These are phyloP conservation scores for Misgurnus anguillicaudatus DNA, from an alignment of 2,113 vertebrate species.

Conservation along the genomic window DNA sequence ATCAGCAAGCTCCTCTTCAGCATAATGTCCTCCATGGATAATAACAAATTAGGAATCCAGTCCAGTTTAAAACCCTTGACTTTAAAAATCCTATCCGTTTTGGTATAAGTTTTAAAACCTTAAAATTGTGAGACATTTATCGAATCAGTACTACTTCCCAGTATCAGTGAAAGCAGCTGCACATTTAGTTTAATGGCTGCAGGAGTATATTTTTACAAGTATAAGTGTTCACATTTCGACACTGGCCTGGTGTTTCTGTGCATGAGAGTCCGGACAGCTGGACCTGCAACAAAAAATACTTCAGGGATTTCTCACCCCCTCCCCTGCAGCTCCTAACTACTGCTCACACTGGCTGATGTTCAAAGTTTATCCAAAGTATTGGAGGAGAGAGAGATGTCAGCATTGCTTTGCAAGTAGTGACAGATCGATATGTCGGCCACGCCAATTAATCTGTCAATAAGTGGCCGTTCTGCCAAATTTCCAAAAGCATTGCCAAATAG, in stretches of 20 bases:
- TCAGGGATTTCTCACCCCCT: not conserved
- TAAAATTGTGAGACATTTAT: too few species aligned
- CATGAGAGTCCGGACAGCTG: slow-evolving; percentile 20
- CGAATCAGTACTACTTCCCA: too few species aligned
- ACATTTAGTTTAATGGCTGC: not conserved
- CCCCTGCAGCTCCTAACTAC: not conserved
- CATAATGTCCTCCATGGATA: not conserved
- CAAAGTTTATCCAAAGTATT: not conserved
- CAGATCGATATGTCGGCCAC: too few species aligned
- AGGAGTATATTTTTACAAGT: not conserved
- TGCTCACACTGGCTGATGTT: slow-evolving; percentile 11
- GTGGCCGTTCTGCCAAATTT: too few species aligned
- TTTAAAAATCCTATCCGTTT: slow-evolving; percentile 1
- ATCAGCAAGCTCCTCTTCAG: not conserved
- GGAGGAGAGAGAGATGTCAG: not conserved
- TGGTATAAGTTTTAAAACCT: not conserved
- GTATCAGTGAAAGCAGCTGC: too few species aligned
- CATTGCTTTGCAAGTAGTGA: not conserved
- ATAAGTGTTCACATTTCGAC: not conserved
- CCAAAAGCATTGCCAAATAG: too few species aligned
- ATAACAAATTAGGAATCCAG: not conserved
- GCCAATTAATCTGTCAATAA: too few species aligned
- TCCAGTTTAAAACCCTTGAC: too few species aligned
- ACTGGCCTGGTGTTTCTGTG: not conserved
- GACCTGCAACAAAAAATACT: not conserved